These are phyloP conservation scores for Stenotaenia linearis DNA, from an alignment of 2,888 invertebrate species.

Conservation along the genomic window DNA sequence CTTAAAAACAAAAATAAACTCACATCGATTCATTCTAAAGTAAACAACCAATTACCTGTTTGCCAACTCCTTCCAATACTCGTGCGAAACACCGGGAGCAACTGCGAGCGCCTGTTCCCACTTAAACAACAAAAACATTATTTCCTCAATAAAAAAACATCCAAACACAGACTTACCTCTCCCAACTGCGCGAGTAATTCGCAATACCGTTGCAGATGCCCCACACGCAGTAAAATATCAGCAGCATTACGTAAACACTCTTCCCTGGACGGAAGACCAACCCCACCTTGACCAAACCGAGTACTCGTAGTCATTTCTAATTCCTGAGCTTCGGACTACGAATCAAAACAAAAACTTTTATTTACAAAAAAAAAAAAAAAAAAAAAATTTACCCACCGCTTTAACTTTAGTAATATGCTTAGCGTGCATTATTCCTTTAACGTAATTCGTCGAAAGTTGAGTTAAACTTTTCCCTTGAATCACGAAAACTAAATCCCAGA, in stretches of 20 bases:
- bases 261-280: constrained; percentile 42
- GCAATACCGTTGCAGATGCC: constrained; percentile 49
- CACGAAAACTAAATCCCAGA: constrained; percentile 48
- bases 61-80: constrained; percentile 47
- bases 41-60: constrained; percentile 41
- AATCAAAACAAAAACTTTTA: constrained; percentile 31
- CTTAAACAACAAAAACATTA: constrained; percentile 38
- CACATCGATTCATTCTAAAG: constrained; percentile 29
- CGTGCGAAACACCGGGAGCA: constrained; percentile 48
- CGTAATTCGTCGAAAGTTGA: constrained; percentile 44
- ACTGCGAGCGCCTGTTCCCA: constrained; percentile 50
- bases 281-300: constrained; percentile 42
- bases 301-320: constrained; percentile 46
- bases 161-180: constrained; percentile 39
- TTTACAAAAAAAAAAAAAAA: neutral
- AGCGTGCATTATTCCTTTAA: constrained; percentile 47
- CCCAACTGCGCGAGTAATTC: constrained; percentile 48
- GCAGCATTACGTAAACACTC: constrained; percentile 45
- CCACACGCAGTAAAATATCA: constrained; percentile 44
- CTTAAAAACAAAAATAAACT: constrained; percentile 39
- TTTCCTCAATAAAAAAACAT: constrained; percentile 38
- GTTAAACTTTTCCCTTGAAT: constrained; percentile 43
- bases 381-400: constrained; percentile 41
- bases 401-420: constrained; percentile 46
- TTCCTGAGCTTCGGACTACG: constrained; percentile 47